A percentile compares a stretch with the other conserved stretches of the same genome.
phyloP scores from a whole-genome alignment of 2,888 invertebrate species.

The Fragum fragum region DNA sequence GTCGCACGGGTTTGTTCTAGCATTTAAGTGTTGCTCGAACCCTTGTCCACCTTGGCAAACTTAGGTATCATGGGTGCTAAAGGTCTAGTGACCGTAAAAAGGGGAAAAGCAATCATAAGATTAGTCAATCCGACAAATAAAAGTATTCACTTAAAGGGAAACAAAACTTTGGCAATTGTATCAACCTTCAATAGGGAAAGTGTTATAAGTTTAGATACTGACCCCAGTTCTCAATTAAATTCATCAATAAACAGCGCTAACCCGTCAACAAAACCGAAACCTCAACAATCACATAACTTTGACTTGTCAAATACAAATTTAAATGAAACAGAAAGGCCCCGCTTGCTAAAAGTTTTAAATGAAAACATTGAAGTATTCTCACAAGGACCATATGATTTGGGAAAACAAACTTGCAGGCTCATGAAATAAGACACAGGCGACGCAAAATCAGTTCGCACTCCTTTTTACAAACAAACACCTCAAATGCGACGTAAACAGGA shows the following conservation, averaged over 20 bases:
- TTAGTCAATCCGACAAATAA: conserved; percentile 39
- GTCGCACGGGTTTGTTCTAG: conserved; percentile 20
- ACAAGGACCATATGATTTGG: conserved; percentile 48
- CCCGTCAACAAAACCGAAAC: too few relatives aligned
- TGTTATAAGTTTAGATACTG: background rate
- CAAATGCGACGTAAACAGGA: conserved; percentile 14
- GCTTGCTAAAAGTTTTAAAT: conserved; percentile 32
- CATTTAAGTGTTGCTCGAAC: conserved; percentile 34
- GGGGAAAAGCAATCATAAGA: conserved; percentile 35
- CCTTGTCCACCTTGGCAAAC: conserved; percentile 25
- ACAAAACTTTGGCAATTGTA: conserved; percentile 41
- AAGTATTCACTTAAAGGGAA: conserved; percentile 34
- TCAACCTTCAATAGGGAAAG: background rate
- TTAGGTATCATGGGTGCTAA: conserved; percentile 44
- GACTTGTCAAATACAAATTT: background rate
- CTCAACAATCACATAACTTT: too few relatives aligned
- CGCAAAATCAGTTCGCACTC: conserved; percentile 41
- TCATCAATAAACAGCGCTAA: too few relatives aligned
- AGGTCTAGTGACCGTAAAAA: conserved; percentile 43
- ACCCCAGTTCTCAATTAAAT: background rate
- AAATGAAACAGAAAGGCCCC: background rate
- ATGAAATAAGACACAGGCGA: conserved; percentile 48
- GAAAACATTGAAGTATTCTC: conserved; percentile 53
- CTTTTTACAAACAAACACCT: too few relatives aligned
- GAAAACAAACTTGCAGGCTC: conserved; percentile 45